Conservation (phyloP, 2,113 vertebrate species). For the Megalops atlanticus region DNA sequence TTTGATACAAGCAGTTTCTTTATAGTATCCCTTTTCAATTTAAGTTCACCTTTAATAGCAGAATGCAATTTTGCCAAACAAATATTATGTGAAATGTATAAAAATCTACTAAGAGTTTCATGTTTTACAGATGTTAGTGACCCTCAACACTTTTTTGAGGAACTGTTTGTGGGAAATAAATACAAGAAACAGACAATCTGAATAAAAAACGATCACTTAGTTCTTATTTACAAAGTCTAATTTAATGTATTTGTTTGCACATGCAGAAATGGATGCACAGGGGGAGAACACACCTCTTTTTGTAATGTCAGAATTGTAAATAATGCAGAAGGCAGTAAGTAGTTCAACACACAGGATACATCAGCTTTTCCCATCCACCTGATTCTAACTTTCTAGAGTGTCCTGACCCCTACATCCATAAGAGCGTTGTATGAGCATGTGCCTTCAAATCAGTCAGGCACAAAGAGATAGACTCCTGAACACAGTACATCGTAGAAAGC, state of each 20-base stretch:
- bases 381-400: slow-evolving; percentile 55
- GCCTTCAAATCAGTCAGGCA: slow-evolving; percentile 64
- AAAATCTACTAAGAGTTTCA: too few species aligned
- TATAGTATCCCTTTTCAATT: background rate
- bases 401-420: slow-evolving; percentile 53
- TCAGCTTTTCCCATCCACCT: slow-evolving; percentile 62
- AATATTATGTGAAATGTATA: background rate
- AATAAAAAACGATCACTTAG: slow-evolving; percentile 71
- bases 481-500: slow-evolving; percentile 15
- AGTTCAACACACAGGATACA: slow-evolving; percentile 63
- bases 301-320: slow-evolving; percentile 61
- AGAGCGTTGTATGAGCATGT: slow-evolving; percentile 54
- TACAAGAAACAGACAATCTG: slow-evolving; percentile 71
- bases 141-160: slow-evolving; percentile 78
- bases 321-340: slow-evolving; percentile 64
- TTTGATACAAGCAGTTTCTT: background rate
- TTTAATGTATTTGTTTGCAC: slow-evolving; percentile 57
- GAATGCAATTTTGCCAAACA: background rate
- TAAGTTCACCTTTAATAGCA: too few species aligned
- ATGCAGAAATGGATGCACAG: slow-evolving; percentile 75
- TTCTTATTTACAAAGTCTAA: slow-evolving; percentile 74
- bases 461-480: slow-evolving; percentile 44
- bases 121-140: slow-evolving; percentile 60
- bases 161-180: slow-evolving; percentile 60
- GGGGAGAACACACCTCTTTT: slow-evolving; percentile 52